A percentile compares a stretch with the other conserved stretches of the same genome.
Conservation (phyloP, 1,140 invertebrate species). For the Schlechtendalia chinensis region DNA sequence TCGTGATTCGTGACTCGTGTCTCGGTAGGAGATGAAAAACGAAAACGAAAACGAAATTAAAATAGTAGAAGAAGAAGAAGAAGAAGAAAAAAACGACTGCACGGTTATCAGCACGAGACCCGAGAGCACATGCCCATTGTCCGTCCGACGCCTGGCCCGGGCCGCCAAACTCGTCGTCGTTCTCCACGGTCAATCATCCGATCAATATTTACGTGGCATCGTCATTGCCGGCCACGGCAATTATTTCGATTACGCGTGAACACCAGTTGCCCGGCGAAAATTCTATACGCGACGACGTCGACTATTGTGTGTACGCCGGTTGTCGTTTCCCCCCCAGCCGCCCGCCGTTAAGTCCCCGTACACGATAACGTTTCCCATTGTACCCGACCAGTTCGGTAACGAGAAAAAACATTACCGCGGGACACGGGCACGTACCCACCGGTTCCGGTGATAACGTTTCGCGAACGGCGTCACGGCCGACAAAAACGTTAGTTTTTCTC, state of each 20-base stretch:
- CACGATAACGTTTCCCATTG: slow-evolving; percentile 2
- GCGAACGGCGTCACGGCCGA: too few species aligned
- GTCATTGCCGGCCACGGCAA: slow-evolving; percentile 34
- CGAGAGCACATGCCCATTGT: slow-evolving; percentile 22
- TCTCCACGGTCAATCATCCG: slow-evolving; percentile 49
- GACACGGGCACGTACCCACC: too few species aligned
- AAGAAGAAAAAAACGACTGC: slow-evolving; percentile 48
- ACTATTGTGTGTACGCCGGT: too few species aligned
- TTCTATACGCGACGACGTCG: slow-evolving; percentile 16
- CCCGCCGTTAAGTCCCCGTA: neutral
- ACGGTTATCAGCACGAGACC: slow-evolving; percentile 48
- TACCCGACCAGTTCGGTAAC: neutral
- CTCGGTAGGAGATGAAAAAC: too few species aligned
- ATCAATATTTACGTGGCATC: slow-evolving; percentile 37
- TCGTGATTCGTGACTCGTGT: slow-evolving; percentile 44
- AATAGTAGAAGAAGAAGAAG: too few species aligned
- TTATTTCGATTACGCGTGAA: slow-evolving; percentile 41
- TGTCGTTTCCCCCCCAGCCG: too few species aligned
- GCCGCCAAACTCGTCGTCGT: slow-evolving; percentile 38
- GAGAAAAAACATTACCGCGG: too few species aligned
- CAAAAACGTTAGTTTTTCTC: too few species aligned
- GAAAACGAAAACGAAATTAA: too few species aligned
- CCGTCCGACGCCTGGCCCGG: slow-evolving; percentile 15
- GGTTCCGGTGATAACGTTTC: too few species aligned
- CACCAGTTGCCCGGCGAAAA: slow-evolving; percentile 26